Evolutionary conservation across 2,888 invertebrate species (phyloP).

Genomic region (Lochmaea crataegi): DNA sequence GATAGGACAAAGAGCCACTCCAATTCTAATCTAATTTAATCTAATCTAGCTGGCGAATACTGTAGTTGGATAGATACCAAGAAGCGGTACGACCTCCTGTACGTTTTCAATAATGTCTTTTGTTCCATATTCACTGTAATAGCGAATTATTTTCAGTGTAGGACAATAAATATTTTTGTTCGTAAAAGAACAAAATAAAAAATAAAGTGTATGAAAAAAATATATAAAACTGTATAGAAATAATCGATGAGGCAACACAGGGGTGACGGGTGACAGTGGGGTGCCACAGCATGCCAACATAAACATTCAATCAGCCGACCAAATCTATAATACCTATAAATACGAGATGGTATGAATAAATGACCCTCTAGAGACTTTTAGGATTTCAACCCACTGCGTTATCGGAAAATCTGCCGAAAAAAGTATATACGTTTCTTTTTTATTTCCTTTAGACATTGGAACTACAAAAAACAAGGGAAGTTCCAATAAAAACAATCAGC

Average conservation of each 20-base stretch:
- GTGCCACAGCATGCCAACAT: slow-evolving; percentile 48
- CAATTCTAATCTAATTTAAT: too few species aligned
- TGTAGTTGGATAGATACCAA: too few species aligned
- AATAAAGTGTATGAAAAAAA: not conserved
- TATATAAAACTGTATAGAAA: slow-evolving; percentile 12
- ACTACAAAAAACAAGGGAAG: slow-evolving; percentile 25
- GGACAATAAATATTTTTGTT: not conserved
- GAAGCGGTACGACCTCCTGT: too few species aligned
- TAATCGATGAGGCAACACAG: slow-evolving; percentile 28
- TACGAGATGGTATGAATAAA: slow-evolving; percentile 63
- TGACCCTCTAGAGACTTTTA: slow-evolving; percentile 60
- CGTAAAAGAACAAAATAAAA: not conserved
- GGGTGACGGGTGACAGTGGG: slow-evolving; percentile 47
- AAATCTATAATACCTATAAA: slow-evolving; percentile 65
- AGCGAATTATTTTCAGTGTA: too few species aligned
- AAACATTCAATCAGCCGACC: slow-evolving; percentile 53
- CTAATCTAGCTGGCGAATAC: too few species aligned
- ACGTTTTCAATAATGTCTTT: not conserved
- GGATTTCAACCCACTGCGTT: slow-evolving; percentile 59
- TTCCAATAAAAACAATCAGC: not conserved
- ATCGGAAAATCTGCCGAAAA: slow-evolving; percentile 64
- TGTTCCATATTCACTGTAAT: not conserved
- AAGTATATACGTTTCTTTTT: slow-evolving; percentile 44
- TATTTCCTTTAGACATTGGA: not conserved
- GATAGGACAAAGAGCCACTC: too few species aligned